Evolutionary conservation across 2,113 vertebrate species (phyloP).

Genomic region (Mesembrinibis cayennensis): DNA sequence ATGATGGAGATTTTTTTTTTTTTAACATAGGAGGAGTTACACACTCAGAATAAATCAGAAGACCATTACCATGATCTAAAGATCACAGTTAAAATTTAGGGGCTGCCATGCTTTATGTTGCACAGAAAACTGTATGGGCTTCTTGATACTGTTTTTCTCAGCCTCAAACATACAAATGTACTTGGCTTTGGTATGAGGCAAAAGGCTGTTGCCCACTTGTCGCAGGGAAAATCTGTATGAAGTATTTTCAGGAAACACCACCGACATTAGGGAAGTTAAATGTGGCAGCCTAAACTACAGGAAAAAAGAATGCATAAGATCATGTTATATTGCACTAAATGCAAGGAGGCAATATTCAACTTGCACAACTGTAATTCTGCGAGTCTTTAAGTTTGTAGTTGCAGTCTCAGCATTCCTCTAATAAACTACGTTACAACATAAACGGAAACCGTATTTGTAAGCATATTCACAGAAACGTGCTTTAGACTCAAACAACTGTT

Average conservation of each 20-base stretch:
- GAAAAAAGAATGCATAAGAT: neutral
- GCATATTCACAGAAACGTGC: neutral
- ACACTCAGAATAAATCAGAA: neutral
- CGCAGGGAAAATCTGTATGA: neutral
- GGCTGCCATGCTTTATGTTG: neutral
- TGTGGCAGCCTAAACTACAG: neutral
- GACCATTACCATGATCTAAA: neutral
- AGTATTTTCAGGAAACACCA: neutral
- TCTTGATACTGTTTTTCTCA: neutral
- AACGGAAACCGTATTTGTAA: neutral
- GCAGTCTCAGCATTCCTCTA: neutral
- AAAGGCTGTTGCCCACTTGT: neutral
- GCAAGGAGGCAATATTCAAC: neutral
- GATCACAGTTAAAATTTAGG: neutral
- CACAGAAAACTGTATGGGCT: neutral
- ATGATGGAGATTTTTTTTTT: neutral
- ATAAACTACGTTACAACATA: neutral
- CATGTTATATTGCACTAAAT: neutral
- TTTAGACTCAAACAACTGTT: neutral
- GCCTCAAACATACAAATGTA: neutral
- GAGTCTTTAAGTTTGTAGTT: neutral
- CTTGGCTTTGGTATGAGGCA: neutral
- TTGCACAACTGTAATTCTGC: neutral
- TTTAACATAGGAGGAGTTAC: neutral
- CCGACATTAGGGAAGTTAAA: rapidly evolving